phyloP scores from a whole-genome alignment of 2,797 vertebrate genomes.

The Bradypodion pumilum region DNA sequence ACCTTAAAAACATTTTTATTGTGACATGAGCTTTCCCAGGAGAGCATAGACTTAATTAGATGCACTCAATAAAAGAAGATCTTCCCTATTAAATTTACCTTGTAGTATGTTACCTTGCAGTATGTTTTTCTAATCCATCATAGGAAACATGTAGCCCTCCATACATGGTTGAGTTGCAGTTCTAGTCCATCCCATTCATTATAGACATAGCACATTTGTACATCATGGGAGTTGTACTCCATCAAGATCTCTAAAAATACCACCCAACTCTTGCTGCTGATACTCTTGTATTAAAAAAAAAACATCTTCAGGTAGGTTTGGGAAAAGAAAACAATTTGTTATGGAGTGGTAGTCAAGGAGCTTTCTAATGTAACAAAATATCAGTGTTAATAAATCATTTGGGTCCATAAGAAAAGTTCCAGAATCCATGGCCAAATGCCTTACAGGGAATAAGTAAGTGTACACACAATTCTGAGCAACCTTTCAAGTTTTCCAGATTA shows the following conservation, averaged over 20 bases:
- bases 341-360: neutral
- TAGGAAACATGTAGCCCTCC: neutral
- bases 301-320: neutral
- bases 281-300: neutral
- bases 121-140: neutral
- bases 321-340: neutral
- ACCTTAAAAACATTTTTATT: neutral
- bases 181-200: neutral
- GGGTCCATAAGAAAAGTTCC: neutral
- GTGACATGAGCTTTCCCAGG: neutral
- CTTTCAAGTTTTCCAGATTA: neutral
- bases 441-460: no score
- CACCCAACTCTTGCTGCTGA: neutral
- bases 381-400: neutral
- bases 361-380: neutral
- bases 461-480: neutral
- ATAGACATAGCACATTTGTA: neutral
- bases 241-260: neutral
- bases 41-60: neutral
- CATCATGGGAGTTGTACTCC: neutral
- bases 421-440: neutral
- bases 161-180: neutral
- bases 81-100: neutral
- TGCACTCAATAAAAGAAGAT: neutral
- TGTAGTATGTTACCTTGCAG: neutral